Percentiles rank a stretch among this genome's conserved stretches.
These are phyloP conservation scores for Caloenas nicobarica DNA, from an alignment of 2,113 vertebrate species.

Conservation along the genomic window DNA sequence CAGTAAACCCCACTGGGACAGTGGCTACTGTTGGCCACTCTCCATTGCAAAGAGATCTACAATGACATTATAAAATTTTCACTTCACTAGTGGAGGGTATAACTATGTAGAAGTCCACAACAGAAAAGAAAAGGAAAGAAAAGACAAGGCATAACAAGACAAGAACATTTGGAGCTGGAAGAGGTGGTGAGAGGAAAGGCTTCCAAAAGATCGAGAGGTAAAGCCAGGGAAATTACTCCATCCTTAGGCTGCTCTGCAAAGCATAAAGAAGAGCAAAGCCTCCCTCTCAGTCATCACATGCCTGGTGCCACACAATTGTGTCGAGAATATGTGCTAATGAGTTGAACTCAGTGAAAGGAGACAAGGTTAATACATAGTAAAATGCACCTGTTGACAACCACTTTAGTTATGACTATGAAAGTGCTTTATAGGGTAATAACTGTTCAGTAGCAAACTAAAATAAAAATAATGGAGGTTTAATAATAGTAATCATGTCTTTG, in stretches of 20 bases:
- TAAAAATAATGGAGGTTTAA: neutral
- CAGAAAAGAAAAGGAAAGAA: neutral
- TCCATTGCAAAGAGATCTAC: neutral
- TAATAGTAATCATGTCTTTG: neutral
- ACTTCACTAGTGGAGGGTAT: neutral
- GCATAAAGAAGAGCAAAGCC: neutral
- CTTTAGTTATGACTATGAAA: neutral
- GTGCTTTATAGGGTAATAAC: neutral
- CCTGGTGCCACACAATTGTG: neutral
- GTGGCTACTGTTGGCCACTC: neutral
- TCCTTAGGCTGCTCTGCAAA: neutral
- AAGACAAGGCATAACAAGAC: neutral
- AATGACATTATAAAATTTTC: neutral
- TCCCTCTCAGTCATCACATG: neutral
- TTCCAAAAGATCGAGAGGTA: neutral
- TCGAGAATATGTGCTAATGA: neutral
- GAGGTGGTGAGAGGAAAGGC: neutral
- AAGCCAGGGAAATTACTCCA: neutral
- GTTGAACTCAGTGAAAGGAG: neutral
- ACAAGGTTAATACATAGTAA: neutral
- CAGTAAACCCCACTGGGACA: slow-evolving; percentile 22
- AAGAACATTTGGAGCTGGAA: neutral
- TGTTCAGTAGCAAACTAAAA: neutral
- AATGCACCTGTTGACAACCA: neutral
- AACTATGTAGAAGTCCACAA: neutral